Conservation (phyloP, 2,113 vertebrate species). For the Grallaria varia region DNA sequence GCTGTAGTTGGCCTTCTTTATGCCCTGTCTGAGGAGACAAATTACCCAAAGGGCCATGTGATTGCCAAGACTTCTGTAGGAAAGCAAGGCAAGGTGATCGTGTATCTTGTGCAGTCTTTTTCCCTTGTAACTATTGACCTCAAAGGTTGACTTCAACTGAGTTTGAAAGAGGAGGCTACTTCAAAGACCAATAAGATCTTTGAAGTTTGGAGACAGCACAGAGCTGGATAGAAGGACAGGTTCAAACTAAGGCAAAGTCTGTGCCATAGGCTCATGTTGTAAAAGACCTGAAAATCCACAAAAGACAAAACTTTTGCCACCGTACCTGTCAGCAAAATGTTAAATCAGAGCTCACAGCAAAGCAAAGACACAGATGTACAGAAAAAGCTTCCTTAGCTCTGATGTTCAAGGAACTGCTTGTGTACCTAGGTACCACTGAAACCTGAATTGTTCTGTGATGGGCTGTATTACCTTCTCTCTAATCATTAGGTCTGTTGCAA, state of each 20-base stretch:
- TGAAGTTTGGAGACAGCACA: not conserved
- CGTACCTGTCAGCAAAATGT: not conserved
- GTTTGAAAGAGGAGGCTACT: not conserved
- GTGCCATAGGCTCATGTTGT: not conserved
- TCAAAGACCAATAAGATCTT: not conserved
- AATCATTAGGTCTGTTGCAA: not conserved
- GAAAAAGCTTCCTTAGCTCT: not conserved
- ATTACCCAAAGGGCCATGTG: not conserved
- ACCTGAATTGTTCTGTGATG: not conserved
- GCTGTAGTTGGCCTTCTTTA: not conserved
- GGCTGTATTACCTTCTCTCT: not conserved
- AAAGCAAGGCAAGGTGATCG: not conserved
- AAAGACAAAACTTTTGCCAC: not conserved
- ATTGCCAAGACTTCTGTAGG: not conserved
- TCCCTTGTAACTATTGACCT: not conserved
- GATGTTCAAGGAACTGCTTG: not conserved
- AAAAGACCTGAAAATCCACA: not conserved
- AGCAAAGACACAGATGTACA: not conserved
- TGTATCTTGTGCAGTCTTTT: not conserved
- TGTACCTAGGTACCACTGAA: not conserved
- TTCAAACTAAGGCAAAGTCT: not conserved
- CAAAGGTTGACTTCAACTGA: not conserved
- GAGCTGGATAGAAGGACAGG: not conserved
- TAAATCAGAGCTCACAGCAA: not conserved
- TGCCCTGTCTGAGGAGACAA: not conserved